phyloP scores from a whole-genome alignment of 1,140 invertebrate species.

The Parasteatoda tepidariorum region DNA sequence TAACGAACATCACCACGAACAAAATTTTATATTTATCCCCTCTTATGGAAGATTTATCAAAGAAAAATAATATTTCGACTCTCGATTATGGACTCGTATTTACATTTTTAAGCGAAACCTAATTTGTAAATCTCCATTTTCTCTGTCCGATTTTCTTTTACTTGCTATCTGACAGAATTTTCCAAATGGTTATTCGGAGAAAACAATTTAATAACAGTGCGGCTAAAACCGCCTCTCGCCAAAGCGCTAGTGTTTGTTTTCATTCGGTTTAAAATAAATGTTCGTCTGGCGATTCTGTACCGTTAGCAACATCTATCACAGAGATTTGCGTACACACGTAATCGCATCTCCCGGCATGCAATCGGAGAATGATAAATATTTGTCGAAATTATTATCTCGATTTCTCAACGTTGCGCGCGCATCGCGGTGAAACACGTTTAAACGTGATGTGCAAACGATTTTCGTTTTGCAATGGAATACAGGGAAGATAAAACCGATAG shows the following conservation, averaged over 20 bases:
- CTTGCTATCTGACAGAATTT: neutral
- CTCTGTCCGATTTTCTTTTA: neutral
- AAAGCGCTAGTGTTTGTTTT: neutral
- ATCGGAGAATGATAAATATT: neutral
- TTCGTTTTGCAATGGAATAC: neutral
- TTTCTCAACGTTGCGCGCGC: neutral
- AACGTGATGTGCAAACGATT: neutral
- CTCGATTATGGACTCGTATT: too few species aligned
- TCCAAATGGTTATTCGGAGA: neutral
- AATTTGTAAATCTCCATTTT: neutral
- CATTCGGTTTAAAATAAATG: neutral
- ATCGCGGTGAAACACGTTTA: neutral
- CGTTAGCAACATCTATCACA: neutral
- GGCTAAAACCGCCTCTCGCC: neutral
- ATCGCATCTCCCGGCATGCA: neutral
- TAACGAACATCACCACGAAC: too few species aligned
- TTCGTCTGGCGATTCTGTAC: neutral
- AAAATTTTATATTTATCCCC: too few species aligned
- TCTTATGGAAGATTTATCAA: too few species aligned
- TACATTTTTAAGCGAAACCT: neutral
- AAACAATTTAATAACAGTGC: neutral
- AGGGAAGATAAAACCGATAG: neutral
- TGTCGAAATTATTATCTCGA: neutral
- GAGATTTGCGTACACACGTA: neutral
- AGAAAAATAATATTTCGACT: too few species aligned